A percentile compares a stretch with the other conserved stretches of the same genome.
Evolutionary conservation across 2,797 vertebrate species (phyloP).

Genomic region (Chaunax sp.): DNA sequence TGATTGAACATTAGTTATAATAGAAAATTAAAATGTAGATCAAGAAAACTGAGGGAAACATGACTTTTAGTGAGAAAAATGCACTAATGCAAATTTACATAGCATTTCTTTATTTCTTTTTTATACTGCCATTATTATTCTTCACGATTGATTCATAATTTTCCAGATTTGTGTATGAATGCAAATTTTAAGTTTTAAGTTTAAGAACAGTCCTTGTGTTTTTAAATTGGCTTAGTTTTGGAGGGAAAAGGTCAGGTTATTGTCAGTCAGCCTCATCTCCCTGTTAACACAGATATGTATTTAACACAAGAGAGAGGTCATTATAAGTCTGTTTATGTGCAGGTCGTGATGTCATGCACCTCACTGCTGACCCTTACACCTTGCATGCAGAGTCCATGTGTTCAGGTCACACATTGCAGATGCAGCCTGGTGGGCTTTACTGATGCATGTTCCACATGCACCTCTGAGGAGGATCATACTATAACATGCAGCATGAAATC

Average conservation of each 20-base stretch:
- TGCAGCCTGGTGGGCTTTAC: not conserved
- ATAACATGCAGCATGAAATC: slow-evolving; percentile 51
- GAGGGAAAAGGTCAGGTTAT: not conserved
- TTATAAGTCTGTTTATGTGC: slow-evolving; percentile 3
- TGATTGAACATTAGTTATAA: not conserved
- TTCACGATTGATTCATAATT: too few relatives aligned
- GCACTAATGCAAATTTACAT: not conserved
- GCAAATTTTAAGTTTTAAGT: too few relatives aligned
- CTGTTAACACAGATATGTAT: not conserved
- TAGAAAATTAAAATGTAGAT: too few relatives aligned
- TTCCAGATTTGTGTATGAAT: too few relatives aligned
- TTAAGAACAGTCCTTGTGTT: not conserved
- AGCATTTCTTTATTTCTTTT: not conserved
- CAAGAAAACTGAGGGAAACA: not conserved
- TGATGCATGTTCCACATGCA: slow-evolving; percentile 32
- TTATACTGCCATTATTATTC: not conserved
- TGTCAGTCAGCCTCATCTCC: not conserved
- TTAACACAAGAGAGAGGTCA: not conserved
- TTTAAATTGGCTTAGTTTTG: not conserved
- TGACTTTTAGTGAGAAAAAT: not conserved
- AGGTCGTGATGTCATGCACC: slow-evolving; percentile 7
- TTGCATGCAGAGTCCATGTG: not conserved
- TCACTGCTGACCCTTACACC: slow-evolving; percentile 15
- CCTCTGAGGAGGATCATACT: slow-evolving; percentile 23
- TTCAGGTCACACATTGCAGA: not conserved